Evolutionary conservation across 2,797 vertebrate genomes (phyloP), one percentile per base, ranked within the genome.

Genomic region (Okamejei kenojei): DNA sequence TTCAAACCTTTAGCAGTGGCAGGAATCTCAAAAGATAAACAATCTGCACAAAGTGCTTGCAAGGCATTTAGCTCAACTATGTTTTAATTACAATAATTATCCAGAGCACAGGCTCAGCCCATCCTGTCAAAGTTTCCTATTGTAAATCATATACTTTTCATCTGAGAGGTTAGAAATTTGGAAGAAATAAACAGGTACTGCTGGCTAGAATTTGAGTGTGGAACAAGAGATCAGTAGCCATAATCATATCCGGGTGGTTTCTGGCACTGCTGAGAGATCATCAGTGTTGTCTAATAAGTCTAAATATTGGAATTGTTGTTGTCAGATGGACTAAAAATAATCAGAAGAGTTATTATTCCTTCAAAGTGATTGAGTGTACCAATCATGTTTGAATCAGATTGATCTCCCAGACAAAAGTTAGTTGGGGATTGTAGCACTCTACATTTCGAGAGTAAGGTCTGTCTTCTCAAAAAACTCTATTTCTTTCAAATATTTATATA

Each of bases 61-160:
- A 45, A 90, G 88, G 21, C 68, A 90, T 38, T 86, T 73, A 73
- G 1, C n/a, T n/a, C 35, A 13, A 73, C 65, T 38, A 68, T 0
- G 29, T 90, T 68, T 32, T 71, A 19, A 90, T 90, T 71, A 71
- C 65, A 90, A 90, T 71, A 90, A 88, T 88, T 90, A 90, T 11
- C 86, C 63, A 29, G 29, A 82, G 17, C 80, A 23, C 19, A 82
- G 80, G 11, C 82, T 8, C 82, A 61, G 61, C 13, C 58, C 26
- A 7, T 63, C 26, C 26, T 63, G 58, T 86, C 82, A 63, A 63
- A 63, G 29, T 26, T 63, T n/a, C 61, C 26, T 1, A 32, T 32
- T 65, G 63, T 32, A n/a, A 21, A 86, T n/a, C 82, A 65, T n/a
- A 1, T 58, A 17, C n/a, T 86, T 65, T n/a, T 32, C 58, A 63